Percentiles rank a stretch among this genome's conserved stretches.
Evolutionary conservation across 2,888 invertebrate species (phyloP).

Genomic region (Plebejus melissa): DNA sequence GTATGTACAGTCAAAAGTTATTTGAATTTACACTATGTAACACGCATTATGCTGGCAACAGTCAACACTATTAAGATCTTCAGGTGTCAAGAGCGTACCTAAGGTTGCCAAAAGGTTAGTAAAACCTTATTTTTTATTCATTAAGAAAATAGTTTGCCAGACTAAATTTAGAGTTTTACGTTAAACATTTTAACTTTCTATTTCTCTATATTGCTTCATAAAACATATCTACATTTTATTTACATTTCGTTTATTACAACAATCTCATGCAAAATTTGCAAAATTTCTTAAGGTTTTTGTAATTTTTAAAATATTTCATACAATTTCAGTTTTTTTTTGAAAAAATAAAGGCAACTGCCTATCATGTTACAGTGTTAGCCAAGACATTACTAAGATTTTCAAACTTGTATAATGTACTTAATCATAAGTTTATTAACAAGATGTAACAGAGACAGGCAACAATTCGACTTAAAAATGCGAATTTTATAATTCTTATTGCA

Average conservation of each 20-base stretch:
- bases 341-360: not conserved
- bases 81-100: not conserved
- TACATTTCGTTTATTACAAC: constrained; percentile 15
- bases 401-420: no score
- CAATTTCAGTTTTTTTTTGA: not conserved
- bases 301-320: not conserved
- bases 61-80: constrained; percentile 4
- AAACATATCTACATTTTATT: constrained; percentile 25
- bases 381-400: no score
- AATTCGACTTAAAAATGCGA: not conserved
- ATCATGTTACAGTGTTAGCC: not conserved
- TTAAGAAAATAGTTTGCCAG: constrained; percentile 17
- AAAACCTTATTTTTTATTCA: not conserved
- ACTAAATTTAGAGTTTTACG: not conserved
- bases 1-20: constrained; percentile 5
- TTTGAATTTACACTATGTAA: constrained; percentile 14
- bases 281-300: not conserved
- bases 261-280: not conserved
- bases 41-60: constrained; percentile 15
- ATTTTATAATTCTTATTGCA: not conserved
- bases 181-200: constrained; percentile 1
- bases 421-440: not conserved
- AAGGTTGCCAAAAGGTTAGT: not conserved
- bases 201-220: constrained; percentile 15
- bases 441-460: not conserved